phyloP scores from a whole-genome alignment of 53 echinoderm and acorn worm genomes.

The Henricia sp. region DNA sequence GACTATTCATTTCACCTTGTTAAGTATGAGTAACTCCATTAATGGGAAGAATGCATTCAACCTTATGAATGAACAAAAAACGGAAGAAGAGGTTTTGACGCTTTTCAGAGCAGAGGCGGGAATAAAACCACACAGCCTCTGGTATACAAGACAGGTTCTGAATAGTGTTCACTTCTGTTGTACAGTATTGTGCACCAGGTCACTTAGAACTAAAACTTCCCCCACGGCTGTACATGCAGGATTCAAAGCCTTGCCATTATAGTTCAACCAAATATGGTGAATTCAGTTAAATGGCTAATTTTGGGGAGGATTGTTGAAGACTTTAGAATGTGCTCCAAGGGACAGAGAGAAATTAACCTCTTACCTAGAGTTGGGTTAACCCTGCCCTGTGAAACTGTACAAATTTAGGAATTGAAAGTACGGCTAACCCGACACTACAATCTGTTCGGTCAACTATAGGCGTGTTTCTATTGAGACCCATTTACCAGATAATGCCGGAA shows the following conservation, averaged over 20 bases:
- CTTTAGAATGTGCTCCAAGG: slow-evolving; percentile 1
- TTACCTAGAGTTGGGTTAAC: no score
- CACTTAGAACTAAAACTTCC: not conserved
- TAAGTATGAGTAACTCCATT: no score
- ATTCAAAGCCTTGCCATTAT: not conserved
- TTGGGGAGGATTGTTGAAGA: slow-evolving; percentile 12
- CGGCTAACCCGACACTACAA: no score
- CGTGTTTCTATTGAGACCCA: no score
- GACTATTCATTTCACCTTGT: no score
- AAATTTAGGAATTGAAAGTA: no score
- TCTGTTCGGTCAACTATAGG: no score
- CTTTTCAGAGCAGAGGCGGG: not conserved
- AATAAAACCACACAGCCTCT: slow-evolving; percentile 7
- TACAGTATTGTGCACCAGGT: not conserved
- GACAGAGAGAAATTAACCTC: slow-evolving; percentile 12
- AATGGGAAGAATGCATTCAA: no score
- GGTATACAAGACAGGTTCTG: slow-evolving; percentile 16
- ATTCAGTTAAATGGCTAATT: slow-evolving; percentile 50
- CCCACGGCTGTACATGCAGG: slow-evolving; percentile 16
- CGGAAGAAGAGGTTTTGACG: slow-evolving; percentile 12
- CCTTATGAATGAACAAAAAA: slow-evolving; percentile 6
- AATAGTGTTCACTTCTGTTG: slow-evolving; percentile 4
- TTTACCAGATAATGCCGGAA: no score
- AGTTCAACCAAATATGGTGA: slow-evolving; percentile 4
- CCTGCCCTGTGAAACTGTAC: no score